A percentile compares a stretch with the other conserved stretches of the same genome.
phyloP scores from a whole-genome alignment of 2,113 vertebrate species.

The Scartelaos histophorus region DNA sequence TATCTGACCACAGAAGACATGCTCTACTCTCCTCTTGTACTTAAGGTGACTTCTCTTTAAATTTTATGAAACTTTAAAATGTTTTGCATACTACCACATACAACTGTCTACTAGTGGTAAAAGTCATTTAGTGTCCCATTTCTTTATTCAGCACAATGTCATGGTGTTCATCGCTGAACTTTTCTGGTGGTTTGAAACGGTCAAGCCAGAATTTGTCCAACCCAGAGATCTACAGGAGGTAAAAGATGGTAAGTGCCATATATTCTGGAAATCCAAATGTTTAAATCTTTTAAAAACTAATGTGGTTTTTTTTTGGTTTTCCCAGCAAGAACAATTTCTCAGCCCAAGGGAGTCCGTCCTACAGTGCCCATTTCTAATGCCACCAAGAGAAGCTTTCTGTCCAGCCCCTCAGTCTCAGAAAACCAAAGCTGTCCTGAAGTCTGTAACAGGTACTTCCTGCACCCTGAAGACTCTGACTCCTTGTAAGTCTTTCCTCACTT shows the following conservation, averaged over 20 bases:
- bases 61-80: no score
- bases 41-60: constrained; percentile 81
- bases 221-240: constrained; percentile 90
- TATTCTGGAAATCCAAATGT: background rate
- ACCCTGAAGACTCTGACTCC: constrained; percentile 83
- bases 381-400: constrained; percentile 92
- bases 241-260: constrained; percentile 82
- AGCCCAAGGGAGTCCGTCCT: constrained; percentile 84
- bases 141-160: constrained; percentile 61
- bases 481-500: constrained; percentile 79
- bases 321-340: constrained; percentile 82
- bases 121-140: background rate
- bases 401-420: constrained; percentile 69
- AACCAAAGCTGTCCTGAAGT: constrained; percentile 79
- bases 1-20: constrained; percentile 92
- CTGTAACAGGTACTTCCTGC: constrained; percentile 85
- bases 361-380: constrained; percentile 92
- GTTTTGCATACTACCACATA: background rate
- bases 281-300: background rate
- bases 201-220: constrained; percentile 94
- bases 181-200: constrained; percentile 98
- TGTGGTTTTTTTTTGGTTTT: background rate
- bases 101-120: background rate
- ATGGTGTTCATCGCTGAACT: constrained; percentile 95
- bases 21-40: constrained; percentile 89